These are phyloP conservation scores for Anabas testudineus DNA, from an alignment of 2,797 vertebrate genomes.

Conservation along the genomic window DNA sequence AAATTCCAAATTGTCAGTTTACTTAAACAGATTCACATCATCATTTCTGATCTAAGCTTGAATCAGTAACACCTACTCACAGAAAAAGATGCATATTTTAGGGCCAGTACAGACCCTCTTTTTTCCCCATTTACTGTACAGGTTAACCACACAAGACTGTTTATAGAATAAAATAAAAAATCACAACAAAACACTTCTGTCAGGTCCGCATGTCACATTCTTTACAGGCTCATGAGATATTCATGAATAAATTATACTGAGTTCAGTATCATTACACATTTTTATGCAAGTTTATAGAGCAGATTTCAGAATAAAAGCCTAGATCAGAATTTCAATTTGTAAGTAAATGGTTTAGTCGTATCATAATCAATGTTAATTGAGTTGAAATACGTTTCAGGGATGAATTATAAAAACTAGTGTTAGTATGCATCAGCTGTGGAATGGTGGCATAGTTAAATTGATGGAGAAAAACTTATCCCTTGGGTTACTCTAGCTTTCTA, in stretches of 20 bases:
- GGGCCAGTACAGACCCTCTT: background rate
- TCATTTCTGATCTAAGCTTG: conserved; percentile 20
- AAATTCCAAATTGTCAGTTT: conserved; percentile 5
- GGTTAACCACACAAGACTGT: conserved; percentile 19
- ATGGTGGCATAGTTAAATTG: too few relatives aligned
- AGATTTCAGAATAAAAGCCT: conserved; percentile 47
- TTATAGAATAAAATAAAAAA: conserved; percentile 31
- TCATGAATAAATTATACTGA: conserved; percentile 25
- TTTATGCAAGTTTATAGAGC: conserved; percentile 33
- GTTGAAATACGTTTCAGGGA: background rate
- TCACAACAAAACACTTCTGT: conserved; percentile 13
- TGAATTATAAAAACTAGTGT: background rate
- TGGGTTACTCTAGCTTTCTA: too few relatives aligned
- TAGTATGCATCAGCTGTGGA: too few relatives aligned
- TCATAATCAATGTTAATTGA: background rate
- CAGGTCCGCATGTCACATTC: conserved; percentile 58
- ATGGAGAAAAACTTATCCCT: too few relatives aligned
- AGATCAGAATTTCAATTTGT: background rate
- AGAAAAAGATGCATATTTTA: conserved; percentile 13
- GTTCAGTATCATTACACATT: conserved; percentile 22
- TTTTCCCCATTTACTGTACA: conserved; percentile 10
- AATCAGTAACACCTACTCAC: conserved; percentile 33
- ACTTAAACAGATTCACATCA: conserved; percentile 45
- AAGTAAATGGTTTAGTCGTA: background rate
- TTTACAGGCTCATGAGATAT: conserved; percentile 41